Evolutionary conservation across 2,888 invertebrate genomes (phyloP), one percentile per base, ranked within the genome.

Genomic region (Chloroclysta siterata): DNA sequence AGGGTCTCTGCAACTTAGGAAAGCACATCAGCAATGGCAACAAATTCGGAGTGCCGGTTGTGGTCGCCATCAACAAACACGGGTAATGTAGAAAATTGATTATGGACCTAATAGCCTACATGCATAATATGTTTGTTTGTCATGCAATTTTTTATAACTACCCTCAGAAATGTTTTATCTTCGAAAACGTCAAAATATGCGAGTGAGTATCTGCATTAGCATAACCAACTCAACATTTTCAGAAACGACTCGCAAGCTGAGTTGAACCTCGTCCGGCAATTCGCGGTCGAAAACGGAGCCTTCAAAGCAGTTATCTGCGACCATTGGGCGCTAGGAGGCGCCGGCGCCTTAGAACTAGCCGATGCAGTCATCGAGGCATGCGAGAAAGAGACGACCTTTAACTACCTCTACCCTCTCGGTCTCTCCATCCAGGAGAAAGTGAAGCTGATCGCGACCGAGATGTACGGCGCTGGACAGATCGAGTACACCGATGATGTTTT

Each of bases 401-500:
- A 94, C 72, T 95, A 95, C 74, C 89, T 98, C 8, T 98, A 98
- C 78, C 94, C 96, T 4, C 84, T 96, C 17, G 84, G 96, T 65
- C 73, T 95, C 51, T 89, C 97, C 10, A 94, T 99, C 59, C 95
- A 96, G 72, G 96, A 97, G 1, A 99, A 99, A 92, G 97, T 99
- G 69, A 94, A 94, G 72, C 95, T 88, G 8, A 98, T 99, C 77
- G 98, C 99, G 0, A 95, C 93, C 60, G 96, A 98, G 83, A 99
- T 99, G 95, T 99, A 99, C 80, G 99, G 99, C 2, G 99, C 99
- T n/a, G 97, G 95, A 22, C 93, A 95, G 39, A 95, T 99, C 14
- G 95, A 97, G 68, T 94, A 98, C 57, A 94, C 95, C 0, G 94
- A 95, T 4, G 93, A 95, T 63, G 99, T 98, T 2, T 82, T 94